Evolutionary conservation across 2,113 vertebrate genomes (phyloP).

Genomic region (Cololabis saira): DNA sequence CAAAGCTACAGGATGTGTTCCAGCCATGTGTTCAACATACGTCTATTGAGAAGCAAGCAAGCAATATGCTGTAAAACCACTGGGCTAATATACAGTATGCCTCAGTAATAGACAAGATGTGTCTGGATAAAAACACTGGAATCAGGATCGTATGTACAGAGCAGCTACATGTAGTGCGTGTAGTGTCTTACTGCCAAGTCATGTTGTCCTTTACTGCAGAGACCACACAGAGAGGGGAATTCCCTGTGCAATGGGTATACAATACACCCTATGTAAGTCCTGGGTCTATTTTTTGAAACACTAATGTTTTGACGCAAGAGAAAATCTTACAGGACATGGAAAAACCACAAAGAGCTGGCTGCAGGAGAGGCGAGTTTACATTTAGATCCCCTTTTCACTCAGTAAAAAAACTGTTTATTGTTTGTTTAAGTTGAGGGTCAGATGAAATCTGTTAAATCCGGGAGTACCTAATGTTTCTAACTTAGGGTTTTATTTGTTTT

Average conservation of each 20-base stretch:
- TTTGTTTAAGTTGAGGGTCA: too few species aligned
- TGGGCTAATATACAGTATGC: constrained; percentile 40
- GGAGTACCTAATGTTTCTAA: too few species aligned
- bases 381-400: background rate
- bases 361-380: background rate
- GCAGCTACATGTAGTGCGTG: constrained; percentile 45
- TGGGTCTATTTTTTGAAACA: constrained; percentile 53
- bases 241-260: constrained; percentile 24
- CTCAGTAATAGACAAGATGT: constrained; percentile 34
- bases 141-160: constrained; percentile 28
- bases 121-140: constrained; percentile 37
- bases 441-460: too few species aligned
- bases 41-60: constrained; percentile 31
- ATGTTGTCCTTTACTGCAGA: constrained; percentile 40
- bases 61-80: constrained; percentile 41
- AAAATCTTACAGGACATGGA: constrained; percentile 20
- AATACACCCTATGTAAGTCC: constrained; percentile 27
- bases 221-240: constrained; percentile 67
- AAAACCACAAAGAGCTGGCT: constrained; percentile 20
- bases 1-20: constrained; percentile 30
- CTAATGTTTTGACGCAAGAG: constrained; percentile 28
- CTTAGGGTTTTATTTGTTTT: too few species aligned
- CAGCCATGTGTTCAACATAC: constrained; percentile 59
- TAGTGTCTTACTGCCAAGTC: constrained; percentile 34
- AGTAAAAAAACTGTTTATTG: background rate